A percentile compares a stretch with the other conserved stretches of the same genome.
These are phyloP conservation scores for Lepidotrigona ventralis DNA, from an alignment of 1,140 invertebrate species.

Conservation along the genomic window DNA sequence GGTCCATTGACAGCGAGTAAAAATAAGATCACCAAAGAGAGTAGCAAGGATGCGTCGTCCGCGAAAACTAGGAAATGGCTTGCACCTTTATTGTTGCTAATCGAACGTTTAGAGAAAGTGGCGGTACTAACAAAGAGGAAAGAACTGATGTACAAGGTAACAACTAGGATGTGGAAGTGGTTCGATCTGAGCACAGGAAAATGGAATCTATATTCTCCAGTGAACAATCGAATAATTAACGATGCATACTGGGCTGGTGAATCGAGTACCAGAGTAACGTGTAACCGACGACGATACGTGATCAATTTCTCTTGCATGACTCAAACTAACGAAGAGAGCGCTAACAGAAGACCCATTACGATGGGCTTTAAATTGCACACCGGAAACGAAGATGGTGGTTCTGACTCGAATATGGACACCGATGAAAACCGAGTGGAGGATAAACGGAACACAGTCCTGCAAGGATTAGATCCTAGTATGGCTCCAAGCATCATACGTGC, in stretches of 20 bases:
- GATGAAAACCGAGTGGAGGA: conserved; percentile 71
- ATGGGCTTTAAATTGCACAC: conserved; percentile 82
- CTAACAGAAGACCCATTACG: conserved; percentile 91
- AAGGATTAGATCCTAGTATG: conserved; percentile 75
- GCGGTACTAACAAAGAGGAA: conserved; percentile 86
- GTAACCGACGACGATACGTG: conserved; percentile 88
- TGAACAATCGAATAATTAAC: conserved; percentile 91
- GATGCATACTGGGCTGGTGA: conserved; percentile 91
- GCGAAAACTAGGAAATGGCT: conserved; percentile 88
- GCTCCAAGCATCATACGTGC: conserved; percentile 78
- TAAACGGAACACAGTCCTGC: conserved; percentile 71
- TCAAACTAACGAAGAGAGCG: conserved; percentile 91
- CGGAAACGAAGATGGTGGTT: conserved; percentile 71
- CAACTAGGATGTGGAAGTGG: conserved; percentile 89
- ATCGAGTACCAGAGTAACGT: conserved; percentile 86
- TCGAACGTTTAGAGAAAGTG: conserved; percentile 92
- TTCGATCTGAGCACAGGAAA: conserved; percentile 90
- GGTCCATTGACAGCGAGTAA: conserved; percentile 74
- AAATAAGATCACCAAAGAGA: conserved; percentile 66
- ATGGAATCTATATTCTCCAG: conserved; percentile 88
- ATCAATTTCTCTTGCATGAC: conserved; percentile 92
- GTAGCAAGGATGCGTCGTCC: conserved; percentile 72
- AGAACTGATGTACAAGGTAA: conserved; percentile 85
- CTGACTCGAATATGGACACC: conserved; percentile 77
- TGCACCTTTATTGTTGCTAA: conserved; percentile 87